Base-by-base conservation (phyloP, 2,113 vertebrate genomes). In the Odontophorus gujanensis region DNA sequence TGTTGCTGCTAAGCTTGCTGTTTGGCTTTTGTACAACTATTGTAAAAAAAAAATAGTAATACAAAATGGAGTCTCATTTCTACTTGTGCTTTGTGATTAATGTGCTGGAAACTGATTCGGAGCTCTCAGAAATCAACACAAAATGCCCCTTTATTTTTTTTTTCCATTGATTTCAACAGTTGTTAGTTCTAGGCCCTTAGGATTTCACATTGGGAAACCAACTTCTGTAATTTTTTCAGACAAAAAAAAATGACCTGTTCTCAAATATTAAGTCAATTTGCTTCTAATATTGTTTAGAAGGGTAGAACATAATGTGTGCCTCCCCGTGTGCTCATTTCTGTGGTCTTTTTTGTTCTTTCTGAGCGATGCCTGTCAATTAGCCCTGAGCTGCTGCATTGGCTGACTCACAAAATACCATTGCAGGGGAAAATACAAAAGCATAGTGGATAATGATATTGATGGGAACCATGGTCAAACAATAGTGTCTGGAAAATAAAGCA, bases 381-480 rank as follows among this genome's bases (percentile, higher is more conserved):
- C 65, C 51, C 40, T 6, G 63, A 24, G 26, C 62, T 5, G 0
- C 69, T 17, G 26, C 22, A 5, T n/a, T 83, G 91, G 88, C 81
- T 94, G 90, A 89, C 61, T 95, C 93, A 93, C 87, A 68, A 76
- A 76, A 78, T 28, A 28, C 58, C 26, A 30, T 36, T 58, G 61
- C n/a, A 45, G 61, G 43, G 53, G 30, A 62, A 57, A 91, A 13
- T 22, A 85, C 77, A 96, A 91, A 96, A 85, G 72, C 67, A 4
- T 26, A 6, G 75, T 67, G 81, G 90, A 62, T 95, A 96, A 95
- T 85, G 68, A 20, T 26, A 91, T 78, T 95, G 84, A 87, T 89
- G 72, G 69, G 89, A 96, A 67, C 22, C 51, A 53, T 48, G 68
- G 62, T 13, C 50, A 57, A 14, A 69, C 10, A 50, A 48, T 7